Conservation (phyloP, 2,113 vertebrate species). For the Eulemur rufifrons region DNA sequence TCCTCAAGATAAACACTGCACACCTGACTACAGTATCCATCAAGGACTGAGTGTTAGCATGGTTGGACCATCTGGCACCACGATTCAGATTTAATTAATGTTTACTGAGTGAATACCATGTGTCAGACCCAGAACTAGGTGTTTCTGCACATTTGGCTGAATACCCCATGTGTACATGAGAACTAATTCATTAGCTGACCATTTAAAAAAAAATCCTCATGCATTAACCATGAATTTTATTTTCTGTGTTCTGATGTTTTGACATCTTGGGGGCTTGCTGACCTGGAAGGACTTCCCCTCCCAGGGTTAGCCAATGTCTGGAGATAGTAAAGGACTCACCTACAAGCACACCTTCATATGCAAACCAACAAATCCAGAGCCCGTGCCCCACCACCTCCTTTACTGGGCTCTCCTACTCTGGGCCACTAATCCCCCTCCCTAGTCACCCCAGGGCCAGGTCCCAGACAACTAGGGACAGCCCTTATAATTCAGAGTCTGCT, state of each 20-base stretch:
- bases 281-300: not conserved
- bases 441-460: not conserved
- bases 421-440: not conserved
- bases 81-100: slow-evolving; percentile 60
- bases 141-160: not conserved
- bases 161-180: not conserved
- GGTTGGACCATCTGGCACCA: slow-evolving; percentile 55
- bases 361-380: not conserved
- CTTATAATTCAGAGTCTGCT: not conserved
- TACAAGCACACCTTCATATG: not conserved
- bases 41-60: not conserved
- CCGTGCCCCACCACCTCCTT: not conserved
- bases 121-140: not conserved
- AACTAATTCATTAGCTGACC: slow-evolving; percentile 1
- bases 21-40: slow-evolving; percentile 11
- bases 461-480: not conserved
- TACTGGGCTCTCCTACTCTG: not conserved
- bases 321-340: not conserved
- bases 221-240: not conserved
- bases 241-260: not conserved
- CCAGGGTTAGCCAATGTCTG: not conserved
- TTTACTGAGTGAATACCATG: slow-evolving; percentile 20
- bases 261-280: not conserved
- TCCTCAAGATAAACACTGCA: slow-evolving; percentile 13
- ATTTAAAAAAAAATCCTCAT: not conserved